Percentiles rank a stretch among this genome's conserved stretches.
Conservation (phyloP, 2,113 vertebrate genomes). For the Dermatemys mawii region DNA sequence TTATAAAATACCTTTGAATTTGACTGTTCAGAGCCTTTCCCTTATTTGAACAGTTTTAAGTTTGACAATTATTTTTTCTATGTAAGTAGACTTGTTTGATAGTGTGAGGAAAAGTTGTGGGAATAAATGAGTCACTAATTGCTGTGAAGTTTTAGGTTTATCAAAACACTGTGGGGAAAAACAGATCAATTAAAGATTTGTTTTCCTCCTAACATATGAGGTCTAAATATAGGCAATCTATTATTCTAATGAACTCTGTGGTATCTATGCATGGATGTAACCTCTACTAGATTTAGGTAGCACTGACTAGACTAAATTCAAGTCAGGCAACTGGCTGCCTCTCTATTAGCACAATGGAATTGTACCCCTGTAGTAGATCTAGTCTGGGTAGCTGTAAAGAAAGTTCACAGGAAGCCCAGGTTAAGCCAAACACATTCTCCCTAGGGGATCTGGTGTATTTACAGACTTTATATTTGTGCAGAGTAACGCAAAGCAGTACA, state of each 20-base stretch:
- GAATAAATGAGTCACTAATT: not conserved
- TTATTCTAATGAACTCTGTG: not conserved
- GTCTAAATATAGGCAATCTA: not conserved
- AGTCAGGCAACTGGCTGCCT: not conserved
- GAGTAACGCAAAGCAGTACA: not conserved
- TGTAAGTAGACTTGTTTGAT: not conserved
- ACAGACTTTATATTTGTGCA: not conserved
- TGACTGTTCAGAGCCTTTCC: not conserved
- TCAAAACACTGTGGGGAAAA: not conserved
- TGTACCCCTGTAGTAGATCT: not conserved
- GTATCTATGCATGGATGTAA: not conserved
- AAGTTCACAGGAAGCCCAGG: not conserved
- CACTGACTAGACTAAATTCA: not conserved
- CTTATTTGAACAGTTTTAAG: not conserved
- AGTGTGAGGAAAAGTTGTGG: not conserved
- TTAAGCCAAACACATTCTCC: not conserved
- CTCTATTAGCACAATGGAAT: not conserved
- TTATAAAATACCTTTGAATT: not conserved
- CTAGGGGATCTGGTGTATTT: not conserved
- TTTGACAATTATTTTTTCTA: not conserved
- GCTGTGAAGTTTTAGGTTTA: not conserved
- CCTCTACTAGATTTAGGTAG: not conserved
- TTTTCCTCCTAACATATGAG: not conserved
- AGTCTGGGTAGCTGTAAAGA: not conserved
- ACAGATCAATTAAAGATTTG: not conserved